These are phyloP conservation scores for Acromyrmex echinatior DNA, from an alignment of 1,140 invertebrate species.

Conservation along the genomic window DNA sequence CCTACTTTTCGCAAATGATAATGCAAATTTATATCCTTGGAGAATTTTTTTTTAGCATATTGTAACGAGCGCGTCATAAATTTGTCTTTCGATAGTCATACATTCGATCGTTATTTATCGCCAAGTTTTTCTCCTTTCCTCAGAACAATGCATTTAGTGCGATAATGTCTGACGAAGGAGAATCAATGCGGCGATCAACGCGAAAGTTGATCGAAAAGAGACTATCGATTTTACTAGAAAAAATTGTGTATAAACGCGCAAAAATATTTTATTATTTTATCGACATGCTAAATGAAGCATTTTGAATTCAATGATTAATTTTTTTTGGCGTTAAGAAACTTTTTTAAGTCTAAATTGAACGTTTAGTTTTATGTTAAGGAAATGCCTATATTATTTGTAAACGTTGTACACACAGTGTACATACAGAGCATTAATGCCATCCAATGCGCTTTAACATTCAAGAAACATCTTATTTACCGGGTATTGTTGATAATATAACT, in stretches of 20 bases:
- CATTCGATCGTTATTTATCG: constrained; percentile 4
- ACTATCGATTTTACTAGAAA: constrained; percentile 6
- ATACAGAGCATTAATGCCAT: not conserved
- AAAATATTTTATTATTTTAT: constrained; percentile 32
- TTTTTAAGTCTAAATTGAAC: constrained; percentile 11
- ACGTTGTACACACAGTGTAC: constrained; percentile 3
- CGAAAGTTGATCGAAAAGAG: not conserved
- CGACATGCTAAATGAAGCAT: not conserved
- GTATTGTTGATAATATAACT: not conserved
- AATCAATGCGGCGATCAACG: not conserved
- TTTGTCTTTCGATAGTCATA: not conserved
- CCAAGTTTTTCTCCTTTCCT: not conserved
- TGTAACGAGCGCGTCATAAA: not conserved
- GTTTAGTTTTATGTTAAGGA: constrained; percentile 40
- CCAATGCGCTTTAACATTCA: not conserved
- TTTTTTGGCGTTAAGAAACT: not conserved
- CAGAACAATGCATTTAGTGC: not conserved
- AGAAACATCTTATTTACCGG: not conserved
- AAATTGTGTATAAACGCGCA: not conserved
- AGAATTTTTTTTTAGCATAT: not conserved
- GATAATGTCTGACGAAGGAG: not conserved
- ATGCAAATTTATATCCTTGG: not conserved
- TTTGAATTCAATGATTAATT: constrained; percentile 18
- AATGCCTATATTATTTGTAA: constrained; percentile 44
- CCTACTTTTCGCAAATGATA: not conserved